phyloP scores from a whole-genome alignment of 37 sponge, comb jelly and placozoan species.

The Petrosia ficiformis region DNA sequence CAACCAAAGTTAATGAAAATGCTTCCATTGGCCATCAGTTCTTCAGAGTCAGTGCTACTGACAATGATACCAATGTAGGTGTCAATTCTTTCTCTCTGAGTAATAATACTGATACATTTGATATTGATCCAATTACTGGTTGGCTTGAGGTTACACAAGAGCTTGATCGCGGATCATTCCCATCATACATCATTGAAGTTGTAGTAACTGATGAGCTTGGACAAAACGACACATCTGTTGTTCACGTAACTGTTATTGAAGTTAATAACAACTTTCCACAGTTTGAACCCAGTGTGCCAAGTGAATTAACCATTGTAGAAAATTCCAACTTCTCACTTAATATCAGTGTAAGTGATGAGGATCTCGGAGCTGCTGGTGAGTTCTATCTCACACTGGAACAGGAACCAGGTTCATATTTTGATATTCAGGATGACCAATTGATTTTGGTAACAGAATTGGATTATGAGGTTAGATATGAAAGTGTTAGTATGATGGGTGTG shows the following conservation, averaged over 20 bases:
- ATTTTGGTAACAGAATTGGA: slow-evolving; percentile 9
- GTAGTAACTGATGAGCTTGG: slow-evolving; percentile 25
- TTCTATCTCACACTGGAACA: slow-evolving; percentile 9
- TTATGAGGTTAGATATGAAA: slow-evolving; percentile 32
- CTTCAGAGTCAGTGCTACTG: slow-evolving; percentile 22
- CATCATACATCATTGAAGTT: slow-evolving; percentile 31
- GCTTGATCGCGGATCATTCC: slow-evolving; percentile 1
- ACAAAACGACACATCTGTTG: neutral
- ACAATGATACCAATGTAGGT: slow-evolving; percentile 40
- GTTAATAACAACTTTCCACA: slow-evolving; percentile 45
- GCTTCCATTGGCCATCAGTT: slow-evolving; percentile 16
- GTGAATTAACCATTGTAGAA: slow-evolving; percentile 2
- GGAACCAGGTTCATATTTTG: slow-evolving; percentile 19
- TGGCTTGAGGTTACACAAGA: slow-evolving; percentile 7
- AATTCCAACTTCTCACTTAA: slow-evolving; percentile 17
- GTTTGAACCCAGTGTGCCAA: neutral
- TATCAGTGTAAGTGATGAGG: slow-evolving; percentile 25
- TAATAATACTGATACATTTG: slow-evolving; percentile 12
- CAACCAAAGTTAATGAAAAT: slow-evolving; percentile 31
- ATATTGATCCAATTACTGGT: slow-evolving; percentile 36
- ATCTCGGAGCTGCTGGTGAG: slow-evolving; percentile 19
- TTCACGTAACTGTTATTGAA: slow-evolving; percentile 31
- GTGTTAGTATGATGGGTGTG: no score
- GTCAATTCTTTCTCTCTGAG: slow-evolving; percentile 19
- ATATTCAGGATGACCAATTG: slow-evolving; percentile 16